A percentile compares a stretch with the other conserved stretches of the same genome.
Evolutionary conservation across 2,113 vertebrate genomes (phyloP).

Genomic region (Burhinus oedicnemus): DNA sequence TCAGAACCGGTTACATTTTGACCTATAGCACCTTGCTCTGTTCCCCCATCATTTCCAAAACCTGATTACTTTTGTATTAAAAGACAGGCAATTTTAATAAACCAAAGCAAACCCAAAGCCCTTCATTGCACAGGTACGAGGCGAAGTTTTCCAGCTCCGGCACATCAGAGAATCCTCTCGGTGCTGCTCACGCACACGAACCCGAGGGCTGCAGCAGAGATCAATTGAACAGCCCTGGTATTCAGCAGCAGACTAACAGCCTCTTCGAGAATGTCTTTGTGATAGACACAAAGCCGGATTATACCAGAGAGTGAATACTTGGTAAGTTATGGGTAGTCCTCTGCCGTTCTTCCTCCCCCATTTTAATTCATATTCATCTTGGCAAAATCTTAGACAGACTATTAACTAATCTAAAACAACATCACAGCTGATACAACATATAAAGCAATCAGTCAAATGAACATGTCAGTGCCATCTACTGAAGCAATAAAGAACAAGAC

Average conservation of each 20-base stretch:
- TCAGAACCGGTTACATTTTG: background rate
- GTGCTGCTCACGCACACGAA: background rate
- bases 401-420: background rate
- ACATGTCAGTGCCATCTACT: slow-evolving; percentile 19
- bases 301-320: background rate
- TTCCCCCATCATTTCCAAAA: background rate
- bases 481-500: background rate
- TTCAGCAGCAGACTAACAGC: background rate
- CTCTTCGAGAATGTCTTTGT: slow-evolving; percentile 37
- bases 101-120: background rate
- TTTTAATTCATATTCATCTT: slow-evolving; percentile 19
- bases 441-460: background rate
- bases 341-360: background rate
- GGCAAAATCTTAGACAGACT: background rate
- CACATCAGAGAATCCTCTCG: background rate
- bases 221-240: background rate
- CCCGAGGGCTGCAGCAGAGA: background rate
- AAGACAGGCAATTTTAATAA: fast-evolving
- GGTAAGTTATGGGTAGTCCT: slow-evolving; percentile 22
- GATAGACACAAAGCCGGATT: slow-evolving; percentile 48
- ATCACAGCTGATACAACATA: background rate
- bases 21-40: background rate
- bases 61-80: fast-evolving
- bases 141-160: background rate
- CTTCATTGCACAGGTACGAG: fast-evolving